A percentile compares a stretch with the other conserved stretches of the same genome.
Evolutionary conservation across 2,113 vertebrate species (phyloP).

Genomic region (Sapayoa aenigma): DNA sequence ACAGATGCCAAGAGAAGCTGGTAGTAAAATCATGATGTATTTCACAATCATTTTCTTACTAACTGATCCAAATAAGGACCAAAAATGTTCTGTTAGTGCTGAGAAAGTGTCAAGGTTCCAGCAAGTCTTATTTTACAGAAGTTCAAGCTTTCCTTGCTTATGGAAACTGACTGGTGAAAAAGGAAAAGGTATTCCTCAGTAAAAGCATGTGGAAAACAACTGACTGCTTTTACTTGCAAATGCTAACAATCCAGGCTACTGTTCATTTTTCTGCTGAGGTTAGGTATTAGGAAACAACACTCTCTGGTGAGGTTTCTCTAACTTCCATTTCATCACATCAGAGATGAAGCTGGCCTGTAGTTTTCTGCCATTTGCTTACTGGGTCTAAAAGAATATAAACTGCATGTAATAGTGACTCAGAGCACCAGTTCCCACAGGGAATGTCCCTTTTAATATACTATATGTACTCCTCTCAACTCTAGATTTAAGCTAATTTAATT

Average conservation of each 20-base stretch:
- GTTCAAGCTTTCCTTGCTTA: neutral
- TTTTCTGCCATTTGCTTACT: neutral
- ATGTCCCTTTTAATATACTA: neutral
- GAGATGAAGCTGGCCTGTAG: neutral
- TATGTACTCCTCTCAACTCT: neutral
- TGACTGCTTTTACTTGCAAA: neutral
- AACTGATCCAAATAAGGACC: constrained; percentile 28
- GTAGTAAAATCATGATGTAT: constrained; percentile 57
- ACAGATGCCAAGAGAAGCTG: constrained; percentile 31
- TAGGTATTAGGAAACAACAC: neutral
- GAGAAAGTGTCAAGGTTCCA: constrained; percentile 4
- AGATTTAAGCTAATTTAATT: neutral
- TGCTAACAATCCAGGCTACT: neutral
- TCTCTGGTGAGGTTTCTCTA: neutral
- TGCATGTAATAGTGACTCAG: neutral
- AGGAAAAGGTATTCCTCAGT: neutral
- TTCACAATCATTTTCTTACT: constrained; percentile 54
- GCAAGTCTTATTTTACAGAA: neutral
- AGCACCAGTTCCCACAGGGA: neutral
- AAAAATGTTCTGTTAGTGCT: constrained; percentile 7
- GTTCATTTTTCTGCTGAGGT: neutral
- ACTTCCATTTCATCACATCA: neutral
- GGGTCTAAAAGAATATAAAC: neutral
- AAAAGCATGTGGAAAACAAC: neutral
- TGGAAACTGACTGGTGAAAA: neutral